phyloP scores from a whole-genome alignment of 2,888 invertebrate species.

The Aspidiotus rigidus region DNA sequence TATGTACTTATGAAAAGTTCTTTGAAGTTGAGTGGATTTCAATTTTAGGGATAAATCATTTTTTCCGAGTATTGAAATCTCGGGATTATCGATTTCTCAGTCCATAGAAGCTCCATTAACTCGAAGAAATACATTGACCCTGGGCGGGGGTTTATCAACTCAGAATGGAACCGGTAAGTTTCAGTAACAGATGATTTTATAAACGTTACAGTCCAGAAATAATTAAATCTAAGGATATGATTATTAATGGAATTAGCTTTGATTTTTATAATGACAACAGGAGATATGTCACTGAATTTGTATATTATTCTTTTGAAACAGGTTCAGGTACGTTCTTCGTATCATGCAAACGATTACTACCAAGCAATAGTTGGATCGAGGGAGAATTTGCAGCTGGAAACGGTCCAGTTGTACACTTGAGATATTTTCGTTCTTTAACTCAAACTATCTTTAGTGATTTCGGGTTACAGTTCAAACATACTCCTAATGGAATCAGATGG shows the following conservation, averaged over 20 bases:
- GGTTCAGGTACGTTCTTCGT: slow-evolving; percentile 69
- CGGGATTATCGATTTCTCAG: slow-evolving; percentile 85
- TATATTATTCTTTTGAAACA: slow-evolving; percentile 36
- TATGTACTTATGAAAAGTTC: neutral
- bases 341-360: slow-evolving; percentile 65
- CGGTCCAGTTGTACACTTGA: slow-evolving; percentile 67
- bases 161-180: slow-evolving; percentile 73
- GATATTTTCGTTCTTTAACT: slow-evolving; percentile 58
- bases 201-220: too few relatives aligned
- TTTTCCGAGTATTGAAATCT: slow-evolving; percentile 74
- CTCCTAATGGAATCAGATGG: slow-evolving; percentile 64
- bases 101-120: slow-evolving; percentile 90
- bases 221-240: too few relatives aligned
- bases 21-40: neutral
- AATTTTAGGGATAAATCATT: slow-evolving; percentile 31
- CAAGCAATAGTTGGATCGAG: slow-evolving; percentile 81
- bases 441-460: slow-evolving; percentile 64
- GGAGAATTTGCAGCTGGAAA: slow-evolving; percentile 75
- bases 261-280: neutral
- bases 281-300: slow-evolving; percentile 37
- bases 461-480: slow-evolving; percentile 54
- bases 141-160: slow-evolving; percentile 72
- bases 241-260: neutral
- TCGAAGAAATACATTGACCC: slow-evolving; percentile 68
- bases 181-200: neutral